Evolutionary conservation across 1,140 invertebrate species (phyloP), one percentile per base, ranked within the genome.

Genomic region (Dendrolimus kikuchii): DNA sequence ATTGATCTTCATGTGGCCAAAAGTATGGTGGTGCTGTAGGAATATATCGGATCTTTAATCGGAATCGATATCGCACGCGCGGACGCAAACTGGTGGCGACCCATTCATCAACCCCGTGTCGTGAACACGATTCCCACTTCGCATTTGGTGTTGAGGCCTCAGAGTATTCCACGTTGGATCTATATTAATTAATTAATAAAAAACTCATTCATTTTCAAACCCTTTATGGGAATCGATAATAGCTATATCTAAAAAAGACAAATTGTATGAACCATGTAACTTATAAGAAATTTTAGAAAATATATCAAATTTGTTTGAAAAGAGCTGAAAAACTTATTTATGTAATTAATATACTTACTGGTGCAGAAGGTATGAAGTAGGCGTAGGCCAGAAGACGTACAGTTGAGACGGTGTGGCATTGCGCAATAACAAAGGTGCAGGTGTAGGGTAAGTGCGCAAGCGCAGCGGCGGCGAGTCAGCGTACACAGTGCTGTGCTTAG

Each of bases 1-100:
- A 95, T 48, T 86, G 81, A 2, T 89, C 88, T 61, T 93, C 90
- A 1, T 76, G 61, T 0, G 95, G 93, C 91, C 94, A 96, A 36
- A 90, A 70, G 62, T 92, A 94, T 0, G 88, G 71, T 23, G 89
- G 78, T 0, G 81, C 77, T 37, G 89, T 87, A n/a, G 86, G 77
- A 0, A 89, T 84, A 75, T 95, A 97, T 9, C 82, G 88, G 1
- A 96, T 64, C n/a, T 88, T 78, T 4, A 97, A 74, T 40, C 91
- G 89, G 67, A 96, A 95, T 48, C 90, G 90, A 66, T 96, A 97
- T 39, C 89, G 81, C 0, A 92, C 93, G 54, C 92, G 91, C 0
- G 95, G 93, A 53, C 90, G 81, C 45, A 97, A 78, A 42, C 90
- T 75, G 2, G 65, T 71, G 5, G 93, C 86, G 5, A 62, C 57